phyloP scores from a whole-genome alignment of 2,113 vertebrate genomes.

The Mesocricetus auratus region DNA sequence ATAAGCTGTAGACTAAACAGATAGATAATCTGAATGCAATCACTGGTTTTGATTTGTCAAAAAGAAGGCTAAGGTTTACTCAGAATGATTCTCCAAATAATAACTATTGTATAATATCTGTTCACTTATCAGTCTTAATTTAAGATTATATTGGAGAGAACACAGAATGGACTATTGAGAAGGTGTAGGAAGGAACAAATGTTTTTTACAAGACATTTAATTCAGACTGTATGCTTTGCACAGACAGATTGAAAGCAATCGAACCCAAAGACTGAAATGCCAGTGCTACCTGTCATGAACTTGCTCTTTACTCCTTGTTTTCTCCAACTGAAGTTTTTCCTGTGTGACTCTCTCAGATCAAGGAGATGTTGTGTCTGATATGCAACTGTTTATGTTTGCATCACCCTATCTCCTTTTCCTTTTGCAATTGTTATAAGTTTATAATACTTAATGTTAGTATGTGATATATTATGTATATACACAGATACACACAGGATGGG shows the following conservation, averaged over 20 bases:
- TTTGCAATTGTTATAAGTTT: background rate
- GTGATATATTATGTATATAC: background rate
- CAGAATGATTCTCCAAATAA: conserved; percentile 21
- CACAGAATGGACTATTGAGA: background rate
- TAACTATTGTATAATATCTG: background rate
- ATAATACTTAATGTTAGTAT: background rate
- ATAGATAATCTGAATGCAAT: conserved; percentile 77
- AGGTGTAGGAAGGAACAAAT: background rate
- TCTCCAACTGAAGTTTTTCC: background rate
- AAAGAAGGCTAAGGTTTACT: conserved; percentile 9
- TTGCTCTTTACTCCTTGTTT: background rate
- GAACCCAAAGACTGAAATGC: background rate
- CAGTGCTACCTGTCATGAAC: background rate
- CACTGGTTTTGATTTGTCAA: conserved; percentile 68
- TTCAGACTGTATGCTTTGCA: background rate
- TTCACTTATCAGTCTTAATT: conserved; percentile 7
- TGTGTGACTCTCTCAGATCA: background rate
- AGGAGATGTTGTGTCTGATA: background rate
- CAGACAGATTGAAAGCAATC: background rate
- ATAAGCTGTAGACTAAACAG: conserved; percentile 85
- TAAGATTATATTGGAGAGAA: background rate
- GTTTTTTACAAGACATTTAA: background rate
- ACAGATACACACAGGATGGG: background rate
- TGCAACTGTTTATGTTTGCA: background rate
- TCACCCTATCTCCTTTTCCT: background rate